Base-by-base conservation (phyloP, 1,140 invertebrate genomes). In the Temnothorax curvispinosus region DNA sequence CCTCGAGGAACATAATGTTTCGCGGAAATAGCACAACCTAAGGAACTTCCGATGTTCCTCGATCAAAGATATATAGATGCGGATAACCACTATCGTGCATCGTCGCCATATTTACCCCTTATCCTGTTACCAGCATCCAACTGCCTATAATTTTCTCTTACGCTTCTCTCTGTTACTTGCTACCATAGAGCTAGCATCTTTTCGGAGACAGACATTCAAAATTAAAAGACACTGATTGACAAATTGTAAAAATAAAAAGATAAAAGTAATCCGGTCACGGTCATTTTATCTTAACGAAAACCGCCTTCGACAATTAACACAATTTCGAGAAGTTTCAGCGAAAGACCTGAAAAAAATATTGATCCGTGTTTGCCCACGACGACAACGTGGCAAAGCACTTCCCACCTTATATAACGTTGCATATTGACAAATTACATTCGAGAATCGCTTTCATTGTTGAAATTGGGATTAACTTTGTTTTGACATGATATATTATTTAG, bases 241-340 rank as follows among this genome's bases (percentile, higher is more conserved):
- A 72, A 60, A 56, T 32, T 56, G 35, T 82, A 72, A 27, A 27
- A 27, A 74, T 11, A 38, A 32, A 27, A 32, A 6, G 52, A 74
- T 72, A 74, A 82, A 82, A 82, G 47, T 82, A 74, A 69, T 47
- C 7, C 60, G 60, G 44, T 78, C 60, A 78, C n/a, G 60, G 60
- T 65, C 58, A 13, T 65, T 44, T 64, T 38, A 32, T 0, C 15
- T 54, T 80, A 47, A 69, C 47, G 9, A 67, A 80, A 80, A 52
- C 8, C 27, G 21, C 13, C n/a, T 58, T 58, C 27, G 21, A 82
- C 13, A 74, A 81, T 81, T 81, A 27, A 18, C 38, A 38, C 8
- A 21, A 74, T 27, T 74, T 81, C 9, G 4, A 35, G 21, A 58
- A 2, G 11, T 41, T 71, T 50, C 78, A 67, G 4, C 47, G 5